phyloP scores from a whole-genome alignment of 2,797 vertebrate species.

The Florisuga fusca region DNA sequence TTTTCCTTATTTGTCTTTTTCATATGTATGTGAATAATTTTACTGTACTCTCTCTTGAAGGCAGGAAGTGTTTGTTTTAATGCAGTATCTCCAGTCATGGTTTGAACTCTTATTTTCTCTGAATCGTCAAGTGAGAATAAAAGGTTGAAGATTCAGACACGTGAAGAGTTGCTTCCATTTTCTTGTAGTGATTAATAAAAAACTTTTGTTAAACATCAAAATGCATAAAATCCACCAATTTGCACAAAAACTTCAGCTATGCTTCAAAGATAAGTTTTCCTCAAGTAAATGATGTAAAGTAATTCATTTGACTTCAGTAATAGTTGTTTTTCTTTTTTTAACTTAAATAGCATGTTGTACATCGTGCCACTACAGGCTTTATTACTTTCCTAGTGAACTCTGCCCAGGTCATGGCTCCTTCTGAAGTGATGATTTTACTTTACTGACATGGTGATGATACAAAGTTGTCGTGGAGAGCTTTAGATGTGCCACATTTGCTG shows the following conservation, averaged over 20 bases:
- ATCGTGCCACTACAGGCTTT: neutral
- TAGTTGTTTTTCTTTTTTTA: neutral
- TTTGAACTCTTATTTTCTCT: neutral
- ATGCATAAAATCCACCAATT: neutral
- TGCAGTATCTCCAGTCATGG: neutral
- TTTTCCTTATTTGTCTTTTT: neutral
- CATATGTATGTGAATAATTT: neutral
- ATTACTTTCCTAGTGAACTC: neutral
- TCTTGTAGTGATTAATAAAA: neutral
- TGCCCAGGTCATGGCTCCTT: neutral
- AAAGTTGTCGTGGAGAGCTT: neutral
- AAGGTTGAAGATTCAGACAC: neutral
- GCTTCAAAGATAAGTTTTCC: neutral
- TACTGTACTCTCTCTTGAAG: neutral
- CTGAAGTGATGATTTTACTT: neutral
- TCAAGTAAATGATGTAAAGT: neutral
- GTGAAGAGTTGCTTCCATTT: neutral
- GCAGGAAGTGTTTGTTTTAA: neutral
- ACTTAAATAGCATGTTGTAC: neutral
- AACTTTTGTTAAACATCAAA: neutral
- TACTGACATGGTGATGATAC: neutral
- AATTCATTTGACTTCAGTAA: neutral
- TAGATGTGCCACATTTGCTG: neutral
- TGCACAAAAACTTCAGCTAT: neutral
- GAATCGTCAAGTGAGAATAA: neutral